Percentiles rank a stretch among this genome's conserved stretches.
Evolutionary conservation across 2,888 invertebrate species (phyloP).

Genomic region (Mylabris sibirica): DNA sequence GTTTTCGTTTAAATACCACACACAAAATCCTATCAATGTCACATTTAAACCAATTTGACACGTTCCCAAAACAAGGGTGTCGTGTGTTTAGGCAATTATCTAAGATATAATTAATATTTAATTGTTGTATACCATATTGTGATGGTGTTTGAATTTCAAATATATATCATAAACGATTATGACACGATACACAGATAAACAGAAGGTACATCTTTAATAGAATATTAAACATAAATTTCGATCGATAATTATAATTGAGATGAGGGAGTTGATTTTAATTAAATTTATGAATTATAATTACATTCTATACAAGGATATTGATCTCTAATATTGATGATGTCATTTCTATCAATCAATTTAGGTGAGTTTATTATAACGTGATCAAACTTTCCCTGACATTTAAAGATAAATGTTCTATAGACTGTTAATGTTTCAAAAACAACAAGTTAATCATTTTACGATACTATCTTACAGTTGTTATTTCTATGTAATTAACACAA

Average conservation of each 20-base stretch:
- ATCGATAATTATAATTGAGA: neutral
- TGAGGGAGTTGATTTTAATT: neutral
- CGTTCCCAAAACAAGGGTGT: neutral
- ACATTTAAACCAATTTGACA: constrained; percentile 4
- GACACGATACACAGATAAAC: neutral
- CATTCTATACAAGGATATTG: neutral
- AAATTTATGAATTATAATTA: neutral
- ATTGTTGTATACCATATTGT: neutral
- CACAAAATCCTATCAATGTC: constrained; percentile 5
- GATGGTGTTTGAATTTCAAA: neutral
- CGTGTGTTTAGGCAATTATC: neutral
- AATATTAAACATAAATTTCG: neutral
- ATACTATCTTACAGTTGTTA: neutral
- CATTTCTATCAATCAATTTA: neutral
- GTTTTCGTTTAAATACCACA: neutral
- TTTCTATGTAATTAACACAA: no score
- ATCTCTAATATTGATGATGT: neutral
- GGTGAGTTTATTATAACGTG: neutral
- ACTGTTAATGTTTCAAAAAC: no score
- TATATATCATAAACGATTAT: neutral
- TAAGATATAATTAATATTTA: neutral
- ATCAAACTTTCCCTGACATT: neutral
- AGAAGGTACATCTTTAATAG: neutral
- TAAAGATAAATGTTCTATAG: neutral
- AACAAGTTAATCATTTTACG: neutral